phyloP scores from a whole-genome alignment of 2,113 vertebrate species.

The Pterocles orientalis region DNA sequence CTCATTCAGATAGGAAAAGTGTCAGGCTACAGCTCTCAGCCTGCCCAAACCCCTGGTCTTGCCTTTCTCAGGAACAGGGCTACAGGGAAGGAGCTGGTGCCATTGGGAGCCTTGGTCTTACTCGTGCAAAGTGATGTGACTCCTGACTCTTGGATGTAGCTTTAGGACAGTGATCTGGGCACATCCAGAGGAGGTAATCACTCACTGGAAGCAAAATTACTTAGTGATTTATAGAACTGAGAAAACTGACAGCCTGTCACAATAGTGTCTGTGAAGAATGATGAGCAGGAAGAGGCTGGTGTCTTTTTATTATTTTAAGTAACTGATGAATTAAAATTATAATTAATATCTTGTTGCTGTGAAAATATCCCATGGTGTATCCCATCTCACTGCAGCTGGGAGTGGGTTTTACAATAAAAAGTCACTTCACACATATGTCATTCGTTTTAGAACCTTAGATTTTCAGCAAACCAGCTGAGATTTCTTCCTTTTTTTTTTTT shows the following conservation, averaged over 20 bases:
- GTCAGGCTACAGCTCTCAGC: neutral
- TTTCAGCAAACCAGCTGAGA: neutral
- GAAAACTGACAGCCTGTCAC: neutral
- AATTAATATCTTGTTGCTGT: neutral
- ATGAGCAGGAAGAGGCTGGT: neutral
- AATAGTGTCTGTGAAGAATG: neutral
- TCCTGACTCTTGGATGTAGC: neutral
- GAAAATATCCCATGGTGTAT: neutral
- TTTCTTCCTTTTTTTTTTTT: neutral
- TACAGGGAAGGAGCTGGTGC: neutral
- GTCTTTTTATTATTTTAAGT: neutral
- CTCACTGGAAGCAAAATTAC: neutral
- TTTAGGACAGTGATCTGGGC: neutral
- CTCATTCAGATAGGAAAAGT: neutral
- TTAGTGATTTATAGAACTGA: neutral
- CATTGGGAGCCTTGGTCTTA: neutral
- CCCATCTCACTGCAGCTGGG: neutral
- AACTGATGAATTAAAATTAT: neutral
- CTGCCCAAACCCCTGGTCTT: neutral
- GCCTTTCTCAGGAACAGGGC: neutral
- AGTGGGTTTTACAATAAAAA: neutral
- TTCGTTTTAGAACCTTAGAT: neutral
- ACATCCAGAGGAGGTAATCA: neutral
- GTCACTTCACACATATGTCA: fast-evolving
- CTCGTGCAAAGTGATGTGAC: neutral